Percentiles rank a stretch among this genome's conserved stretches.
These are phyloP conservation scores for Latrodectus hesperus DNA, from an alignment of 2,888 invertebrate species.

Conservation along the genomic window DNA sequence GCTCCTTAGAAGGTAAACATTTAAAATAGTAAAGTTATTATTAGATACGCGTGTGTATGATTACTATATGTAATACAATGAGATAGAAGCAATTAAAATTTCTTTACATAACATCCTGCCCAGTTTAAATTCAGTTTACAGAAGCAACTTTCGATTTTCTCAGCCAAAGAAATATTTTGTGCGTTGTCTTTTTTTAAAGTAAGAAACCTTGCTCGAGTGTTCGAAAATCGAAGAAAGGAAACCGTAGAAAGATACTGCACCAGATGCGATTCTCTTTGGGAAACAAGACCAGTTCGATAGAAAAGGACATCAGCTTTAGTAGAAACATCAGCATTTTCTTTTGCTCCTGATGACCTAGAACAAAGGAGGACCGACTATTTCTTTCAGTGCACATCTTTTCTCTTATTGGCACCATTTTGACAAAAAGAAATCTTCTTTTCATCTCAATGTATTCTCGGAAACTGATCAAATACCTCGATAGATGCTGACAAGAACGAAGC, in stretches of 20 bases:
- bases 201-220: conserved; percentile 15
- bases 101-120: too few relatives aligned
- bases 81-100: too few relatives aligned
- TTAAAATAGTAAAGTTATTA: too few relatives aligned
- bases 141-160: conserved; percentile 1
- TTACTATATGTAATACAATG: too few relatives aligned
- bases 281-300: conserved; percentile 61
- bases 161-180: not conserved
- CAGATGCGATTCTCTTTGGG: conserved; percentile 53
- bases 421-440: conserved; percentile 45
- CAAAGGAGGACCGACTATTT: conserved; percentile 58
- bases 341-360: conserved; percentile 55
- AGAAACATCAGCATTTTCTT: conserved; percentile 55
- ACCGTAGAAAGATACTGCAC: conserved; percentile 59
- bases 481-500: conserved; percentile 10
- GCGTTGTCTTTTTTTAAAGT: conserved; percentile 17
- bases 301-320: conserved; percentile 56
- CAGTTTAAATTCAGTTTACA: not conserved
- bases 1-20: too few relatives aligned
- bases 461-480: conserved; percentile 50
- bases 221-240: conserved; percentile 63
- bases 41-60: too few relatives aligned
- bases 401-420: conserved; percentile 62
- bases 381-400: conserved; percentile 35
- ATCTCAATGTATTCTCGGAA: conserved; percentile 35